Percentiles rank a stretch among this genome's conserved stretches.
Evolutionary conservation across 2,113 vertebrate genomes (phyloP).

Genomic region (Sceloporus tristichus): DNA sequence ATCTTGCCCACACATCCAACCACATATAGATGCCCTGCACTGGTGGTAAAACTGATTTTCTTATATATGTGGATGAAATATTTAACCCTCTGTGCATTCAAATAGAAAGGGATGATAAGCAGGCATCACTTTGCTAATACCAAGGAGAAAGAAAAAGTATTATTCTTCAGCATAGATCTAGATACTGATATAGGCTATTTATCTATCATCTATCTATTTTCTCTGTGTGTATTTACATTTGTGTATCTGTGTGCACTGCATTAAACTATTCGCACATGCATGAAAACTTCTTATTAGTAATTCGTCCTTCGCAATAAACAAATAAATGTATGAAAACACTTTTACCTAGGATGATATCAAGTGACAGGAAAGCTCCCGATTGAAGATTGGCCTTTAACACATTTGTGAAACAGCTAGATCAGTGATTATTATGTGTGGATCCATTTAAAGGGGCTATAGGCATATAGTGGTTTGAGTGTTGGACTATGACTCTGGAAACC

Average conservation of each 20-base stretch:
- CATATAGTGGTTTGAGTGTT: too few relatives aligned
- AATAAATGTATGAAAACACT: not conserved
- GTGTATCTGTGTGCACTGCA: too few relatives aligned
- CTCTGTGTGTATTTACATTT: too few relatives aligned
- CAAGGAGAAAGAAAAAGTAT: not conserved
- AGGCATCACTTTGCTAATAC: not conserved
- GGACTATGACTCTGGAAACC: too few relatives aligned
- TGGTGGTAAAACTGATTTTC: too few relatives aligned
- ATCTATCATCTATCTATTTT: too few relatives aligned
- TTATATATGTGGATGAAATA: not conserved
- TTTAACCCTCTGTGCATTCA: not conserved
- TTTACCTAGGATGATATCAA: not conserved
- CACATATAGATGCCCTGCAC: not conserved
- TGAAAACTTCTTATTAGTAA: not conserved
- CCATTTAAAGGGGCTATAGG: not conserved
- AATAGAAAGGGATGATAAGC: not conserved
- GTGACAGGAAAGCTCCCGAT: not conserved
- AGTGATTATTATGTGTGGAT: not conserved
- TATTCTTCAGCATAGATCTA: not conserved
- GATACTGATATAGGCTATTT: not conserved
- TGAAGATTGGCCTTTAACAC: not conserved
- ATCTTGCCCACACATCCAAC: not conserved
- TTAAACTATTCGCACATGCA: not conserved
- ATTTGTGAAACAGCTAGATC: not conserved
- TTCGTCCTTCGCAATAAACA: not conserved